Conservation (phyloP, 2,797 vertebrate species). For the Arrhamphus sclerolepis region DNA sequence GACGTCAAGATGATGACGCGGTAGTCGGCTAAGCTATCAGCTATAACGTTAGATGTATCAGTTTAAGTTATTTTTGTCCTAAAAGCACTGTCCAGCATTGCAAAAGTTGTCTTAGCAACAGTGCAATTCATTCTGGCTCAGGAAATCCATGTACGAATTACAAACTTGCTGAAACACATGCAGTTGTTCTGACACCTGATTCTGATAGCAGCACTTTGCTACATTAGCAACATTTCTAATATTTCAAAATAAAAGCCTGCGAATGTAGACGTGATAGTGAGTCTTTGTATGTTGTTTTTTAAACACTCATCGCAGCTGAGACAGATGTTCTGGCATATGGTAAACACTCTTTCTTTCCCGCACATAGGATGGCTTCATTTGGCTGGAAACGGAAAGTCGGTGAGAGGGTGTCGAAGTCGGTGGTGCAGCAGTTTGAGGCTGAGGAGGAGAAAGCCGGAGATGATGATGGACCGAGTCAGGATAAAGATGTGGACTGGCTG, state of each 20-base stretch:
- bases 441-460: constrained; percentile 82
- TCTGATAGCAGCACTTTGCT: too few species aligned
- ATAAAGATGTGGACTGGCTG: constrained; percentile 82
- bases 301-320: background rate
- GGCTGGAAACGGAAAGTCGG: constrained; percentile 96
- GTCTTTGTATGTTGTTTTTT: too few species aligned
- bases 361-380: constrained; percentile 90
- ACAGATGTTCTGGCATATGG: background rate
- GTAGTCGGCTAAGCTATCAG: too few species aligned
- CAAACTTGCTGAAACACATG: background rate
- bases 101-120: too few species aligned
- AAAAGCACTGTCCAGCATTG: too few species aligned
- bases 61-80: too few species aligned
- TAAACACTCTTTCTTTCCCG: too few species aligned
- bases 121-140: too few species aligned
- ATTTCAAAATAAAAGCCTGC: background rate
- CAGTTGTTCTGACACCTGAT: background rate
- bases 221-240: too few species aligned
- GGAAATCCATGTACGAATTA: background rate
- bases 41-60: too few species aligned
- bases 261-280: too few species aligned
- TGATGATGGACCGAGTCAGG: constrained; percentile 69
- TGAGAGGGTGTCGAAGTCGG: constrained; percentile 90
- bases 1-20: too few species aligned
- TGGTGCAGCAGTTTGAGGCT: constrained; percentile 88